Evolutionary conservation across 2,113 vertebrate species (phyloP), one percentile per base, ranked within the genome.

Genomic region (Saccopteryx leptura): DNA sequence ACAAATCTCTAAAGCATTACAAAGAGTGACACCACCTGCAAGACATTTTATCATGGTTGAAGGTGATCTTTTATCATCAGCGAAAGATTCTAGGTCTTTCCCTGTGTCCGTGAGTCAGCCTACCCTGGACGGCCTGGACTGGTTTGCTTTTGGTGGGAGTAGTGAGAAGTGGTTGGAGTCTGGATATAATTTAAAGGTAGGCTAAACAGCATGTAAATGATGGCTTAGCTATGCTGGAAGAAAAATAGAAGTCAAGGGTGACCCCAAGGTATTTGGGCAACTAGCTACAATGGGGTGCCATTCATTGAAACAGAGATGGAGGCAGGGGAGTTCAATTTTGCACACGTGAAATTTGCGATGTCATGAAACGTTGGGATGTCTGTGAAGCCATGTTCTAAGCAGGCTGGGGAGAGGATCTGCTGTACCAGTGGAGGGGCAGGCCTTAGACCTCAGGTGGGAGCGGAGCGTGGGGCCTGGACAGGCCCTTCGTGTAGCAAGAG

Each of bases 391-490:
- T 33, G 17, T 48, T 28, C 18, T 65, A 7, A 78, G 48, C n/a
- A 71, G n/a, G 33, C 39, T 39, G 12, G 8, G n/a, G 39, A 13
- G 18, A 33, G 54, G 61, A 71, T 5, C 17, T 39, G 9, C 11
- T 18, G n/a, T 0, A 2, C 6, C 56, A 46, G 2, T 1, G 3
- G 52, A 88, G 4, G 52, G 11, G 4, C 13, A 24, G 65, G 31
- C 52, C 10, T 69, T n/a, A 48, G 65, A 19, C 33, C 6, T 65
- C 19, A n/a, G 33, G 71, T 3, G 6, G 9, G 46, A 61, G 12
- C 0, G 9, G 46, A 61, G 12, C 0, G 1, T 9, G 26, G 31
- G 24, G n/a, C 1, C 2, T 5, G 9, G 18, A 23, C 2, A 80
- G 28, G 69, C 18, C 54, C 26, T 6, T 19, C 11, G 0, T 12